Percentiles rank a stretch among this genome's conserved stretches.
Evolutionary conservation across 2,888 invertebrate genomes (phyloP).

Genomic region (Cosmia pyralina): DNA sequence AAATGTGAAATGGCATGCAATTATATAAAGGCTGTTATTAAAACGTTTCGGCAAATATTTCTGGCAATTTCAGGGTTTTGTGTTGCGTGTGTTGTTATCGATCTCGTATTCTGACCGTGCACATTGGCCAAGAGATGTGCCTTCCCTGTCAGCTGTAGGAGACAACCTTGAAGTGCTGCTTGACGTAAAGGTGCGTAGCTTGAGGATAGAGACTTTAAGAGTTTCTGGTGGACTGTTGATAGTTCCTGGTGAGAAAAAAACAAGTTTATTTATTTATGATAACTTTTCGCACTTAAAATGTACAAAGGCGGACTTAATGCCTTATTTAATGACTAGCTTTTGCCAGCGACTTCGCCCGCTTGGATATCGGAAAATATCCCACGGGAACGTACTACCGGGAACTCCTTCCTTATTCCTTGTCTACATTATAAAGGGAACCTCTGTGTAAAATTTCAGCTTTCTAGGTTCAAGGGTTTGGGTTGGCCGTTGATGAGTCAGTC

Average conservation of each 20-base stretch:
- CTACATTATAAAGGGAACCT: too few species aligned
- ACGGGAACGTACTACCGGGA: too few species aligned
- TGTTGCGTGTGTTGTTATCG: conserved; percentile 19
- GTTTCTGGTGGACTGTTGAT: conserved; percentile 83
- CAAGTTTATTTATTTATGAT: too few species aligned
- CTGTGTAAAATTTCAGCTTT: too few species aligned
- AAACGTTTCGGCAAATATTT: conserved; percentile 19
- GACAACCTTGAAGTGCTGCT: conserved; percentile 85
- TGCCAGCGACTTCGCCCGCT: too few species aligned
- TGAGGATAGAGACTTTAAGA: conserved; percentile 82
- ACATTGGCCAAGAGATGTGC: conserved; percentile 58
- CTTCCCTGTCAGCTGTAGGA: conserved; percentile 77
- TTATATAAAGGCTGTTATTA: conserved; percentile 36
- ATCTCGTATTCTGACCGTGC: conserved; percentile 47
- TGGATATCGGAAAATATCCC: too few species aligned
- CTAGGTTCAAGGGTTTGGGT: too few species aligned
- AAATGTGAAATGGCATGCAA: conserved; percentile 32
- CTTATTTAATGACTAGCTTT: too few species aligned
- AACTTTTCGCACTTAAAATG: too few species aligned
- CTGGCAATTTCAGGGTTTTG: conserved; percentile 21
- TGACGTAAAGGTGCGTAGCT: conserved; percentile 85
- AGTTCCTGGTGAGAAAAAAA: conserved; percentile 73
- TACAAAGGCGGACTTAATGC: too few species aligned
- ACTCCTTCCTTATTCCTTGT: too few species aligned
- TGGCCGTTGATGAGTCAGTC: too few species aligned